phyloP scores from a whole-genome alignment of 2,113 vertebrate genomes.

The Dendrocopos noguchii region DNA sequence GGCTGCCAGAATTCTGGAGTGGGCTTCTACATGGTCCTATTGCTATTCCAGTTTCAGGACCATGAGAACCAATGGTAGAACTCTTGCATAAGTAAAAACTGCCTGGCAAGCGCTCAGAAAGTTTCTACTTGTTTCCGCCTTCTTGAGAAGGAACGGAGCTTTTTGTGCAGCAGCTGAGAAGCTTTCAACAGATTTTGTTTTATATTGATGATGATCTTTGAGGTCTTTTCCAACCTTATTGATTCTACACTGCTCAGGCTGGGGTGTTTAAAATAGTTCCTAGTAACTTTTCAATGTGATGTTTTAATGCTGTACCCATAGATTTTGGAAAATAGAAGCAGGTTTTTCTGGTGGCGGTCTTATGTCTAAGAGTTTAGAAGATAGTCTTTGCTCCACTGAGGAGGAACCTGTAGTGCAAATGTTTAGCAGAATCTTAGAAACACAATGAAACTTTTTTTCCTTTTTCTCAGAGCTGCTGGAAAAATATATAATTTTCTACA shows the following conservation, averaged over 20 bases:
- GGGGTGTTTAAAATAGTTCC: constrained; percentile 5
- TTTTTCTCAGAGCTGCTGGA: neutral
- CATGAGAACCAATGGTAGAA: neutral
- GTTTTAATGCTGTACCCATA: neutral
- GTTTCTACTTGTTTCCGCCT: neutral
- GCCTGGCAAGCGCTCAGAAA: neutral
- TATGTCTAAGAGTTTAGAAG: constrained; percentile 7
- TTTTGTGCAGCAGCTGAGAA: neutral
- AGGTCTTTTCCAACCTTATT: no score
- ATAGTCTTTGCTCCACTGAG: neutral
- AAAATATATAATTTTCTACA: neutral
- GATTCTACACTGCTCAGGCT: neutral
- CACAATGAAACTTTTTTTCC: neutral
- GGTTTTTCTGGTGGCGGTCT: neutral
- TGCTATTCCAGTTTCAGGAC: neutral
- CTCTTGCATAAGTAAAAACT: neutral
- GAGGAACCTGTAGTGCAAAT: constrained; percentile 36
- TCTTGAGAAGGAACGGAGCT: neutral
- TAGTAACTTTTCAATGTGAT: constrained; percentile 1
- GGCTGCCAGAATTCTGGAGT: neutral
- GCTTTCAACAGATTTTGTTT: neutral
- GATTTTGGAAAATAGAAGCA: constrained; percentile 25
- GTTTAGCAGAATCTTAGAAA: constrained; percentile 6
- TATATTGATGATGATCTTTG: no score
- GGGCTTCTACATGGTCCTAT: neutral